These are phyloP conservation scores for Paraplagusia blochii DNA, from an alignment of 2,113 vertebrate species.

Conservation along the genomic window DNA sequence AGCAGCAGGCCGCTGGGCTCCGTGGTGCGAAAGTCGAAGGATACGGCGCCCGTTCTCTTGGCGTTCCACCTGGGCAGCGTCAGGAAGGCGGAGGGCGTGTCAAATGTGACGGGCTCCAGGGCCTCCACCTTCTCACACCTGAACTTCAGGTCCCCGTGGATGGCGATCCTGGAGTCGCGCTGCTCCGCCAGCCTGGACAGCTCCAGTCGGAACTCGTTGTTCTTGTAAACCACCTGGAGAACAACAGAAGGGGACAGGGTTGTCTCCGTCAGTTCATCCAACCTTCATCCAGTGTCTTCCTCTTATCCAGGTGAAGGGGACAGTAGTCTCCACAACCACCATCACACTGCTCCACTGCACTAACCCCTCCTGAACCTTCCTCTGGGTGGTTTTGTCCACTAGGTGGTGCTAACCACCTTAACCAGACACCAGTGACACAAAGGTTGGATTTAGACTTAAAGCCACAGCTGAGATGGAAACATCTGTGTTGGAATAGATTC, in stretches of 20 bases:
- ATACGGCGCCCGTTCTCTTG: conserved; percentile 87
- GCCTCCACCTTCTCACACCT: conserved; percentile 88
- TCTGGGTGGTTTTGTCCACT: no score
- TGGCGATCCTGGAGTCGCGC: conserved; percentile 84
- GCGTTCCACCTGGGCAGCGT: conserved; percentile 84
- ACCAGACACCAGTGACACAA: no score
- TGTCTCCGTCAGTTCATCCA: conserved; percentile 22
- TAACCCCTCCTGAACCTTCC: no score
- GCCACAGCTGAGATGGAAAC: no score
- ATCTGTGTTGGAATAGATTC: no score
- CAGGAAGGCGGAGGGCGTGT: conserved; percentile 80
- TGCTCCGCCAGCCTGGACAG: conserved; percentile 89
- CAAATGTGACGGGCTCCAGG: conserved; percentile 88
- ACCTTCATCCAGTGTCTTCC: no score
- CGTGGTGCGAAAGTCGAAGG: conserved; percentile 90
- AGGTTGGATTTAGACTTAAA: no score
- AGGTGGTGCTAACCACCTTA: no score
- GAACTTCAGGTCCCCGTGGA: conserved; percentile 89
- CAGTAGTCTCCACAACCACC: no score
- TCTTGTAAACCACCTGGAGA: conserved; percentile 89
- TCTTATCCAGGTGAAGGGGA: no score
- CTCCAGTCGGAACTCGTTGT: conserved; percentile 93
- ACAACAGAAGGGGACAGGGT: conserved; percentile 41
- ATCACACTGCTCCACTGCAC: no score
- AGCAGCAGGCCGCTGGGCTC: conserved; percentile 87